Conservation (phyloP, 2,797 vertebrate species). For the Cephalopachus bancanus region DNA sequence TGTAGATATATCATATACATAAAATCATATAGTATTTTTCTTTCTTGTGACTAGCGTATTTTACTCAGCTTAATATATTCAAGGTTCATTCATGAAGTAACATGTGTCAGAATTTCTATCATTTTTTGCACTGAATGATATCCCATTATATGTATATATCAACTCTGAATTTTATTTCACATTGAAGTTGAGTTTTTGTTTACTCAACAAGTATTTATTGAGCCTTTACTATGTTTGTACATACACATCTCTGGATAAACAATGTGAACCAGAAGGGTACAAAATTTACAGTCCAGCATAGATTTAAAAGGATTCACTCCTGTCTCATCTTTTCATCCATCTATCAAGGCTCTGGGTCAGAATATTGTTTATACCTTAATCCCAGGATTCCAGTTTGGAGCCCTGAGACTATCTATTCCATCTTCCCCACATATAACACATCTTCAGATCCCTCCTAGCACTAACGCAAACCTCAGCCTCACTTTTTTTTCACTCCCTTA, state of each 20-base stretch:
- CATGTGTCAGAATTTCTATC: background rate
- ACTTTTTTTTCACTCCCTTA: background rate
- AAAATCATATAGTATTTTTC: background rate
- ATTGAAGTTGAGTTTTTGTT: slow-evolving; percentile 12
- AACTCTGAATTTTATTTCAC: slow-evolving; percentile 28
- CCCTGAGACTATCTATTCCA: background rate
- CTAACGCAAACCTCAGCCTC: background rate
- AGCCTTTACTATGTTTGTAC: background rate
- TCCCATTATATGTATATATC: background rate
- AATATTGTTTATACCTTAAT: slow-evolving; percentile 3
- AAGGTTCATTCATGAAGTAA: background rate
- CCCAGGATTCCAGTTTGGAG: background rate
- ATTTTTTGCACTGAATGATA: background rate
- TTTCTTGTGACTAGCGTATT: background rate
- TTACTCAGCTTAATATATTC: slow-evolving; percentile 5
- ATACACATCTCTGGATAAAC: background rate
- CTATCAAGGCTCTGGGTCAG: background rate
- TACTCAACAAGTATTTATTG: background rate
- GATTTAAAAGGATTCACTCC: background rate
- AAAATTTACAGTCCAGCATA: background rate
- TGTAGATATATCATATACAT: background rate
- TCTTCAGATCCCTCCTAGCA: background rate
- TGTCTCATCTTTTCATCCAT: background rate
- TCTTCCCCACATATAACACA: background rate
- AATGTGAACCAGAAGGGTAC: background rate